Conservation (phyloP, 2,888 invertebrate genomes). For the Eilema griseolum region DNA sequence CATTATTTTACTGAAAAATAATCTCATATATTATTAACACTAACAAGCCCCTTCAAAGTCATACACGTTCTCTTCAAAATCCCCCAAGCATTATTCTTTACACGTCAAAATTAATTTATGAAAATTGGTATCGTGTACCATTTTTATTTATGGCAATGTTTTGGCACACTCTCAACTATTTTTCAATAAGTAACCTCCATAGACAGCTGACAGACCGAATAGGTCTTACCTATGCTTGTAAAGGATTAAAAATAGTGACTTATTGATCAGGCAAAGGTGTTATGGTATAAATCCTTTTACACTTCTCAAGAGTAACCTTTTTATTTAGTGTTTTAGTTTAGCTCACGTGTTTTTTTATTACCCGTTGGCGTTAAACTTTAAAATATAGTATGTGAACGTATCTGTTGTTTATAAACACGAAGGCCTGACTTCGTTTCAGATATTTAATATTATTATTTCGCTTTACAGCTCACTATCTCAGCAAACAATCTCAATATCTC, state of each 20-base stretch:
- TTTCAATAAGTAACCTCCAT: constrained; percentile 67
- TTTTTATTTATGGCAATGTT: constrained; percentile 65
- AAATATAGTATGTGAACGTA: neutral
- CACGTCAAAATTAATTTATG: constrained; percentile 70
- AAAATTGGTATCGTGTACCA: constrained; percentile 61
- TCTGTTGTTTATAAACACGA: neutral
- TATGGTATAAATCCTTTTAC: constrained; percentile 49
- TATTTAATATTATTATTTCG: neutral
- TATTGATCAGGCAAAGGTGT: constrained; percentile 19
- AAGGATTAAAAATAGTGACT: constrained; percentile 40
- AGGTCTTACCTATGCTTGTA: constrained; percentile 42
- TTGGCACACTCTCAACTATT: constrained; percentile 72
- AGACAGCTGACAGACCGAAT: constrained; percentile 52
- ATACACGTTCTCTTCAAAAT: constrained; percentile 27
- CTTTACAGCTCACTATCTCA: too few species aligned
- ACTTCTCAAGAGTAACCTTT: constrained; percentile 40
- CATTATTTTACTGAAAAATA: constrained; percentile 5
- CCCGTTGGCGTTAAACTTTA: neutral
- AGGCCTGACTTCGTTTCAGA: neutral
- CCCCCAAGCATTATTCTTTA: constrained; percentile 53
- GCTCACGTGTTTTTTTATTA: constrained; percentile 17
- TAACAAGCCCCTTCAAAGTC: constrained; percentile 40
- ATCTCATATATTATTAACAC: neutral
- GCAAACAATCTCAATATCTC: neutral
- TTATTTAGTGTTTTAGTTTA: neutral